phyloP scores from a whole-genome alignment of 53 echinoderm and acorn worm genomes.

The Henricia sp. region DNA sequence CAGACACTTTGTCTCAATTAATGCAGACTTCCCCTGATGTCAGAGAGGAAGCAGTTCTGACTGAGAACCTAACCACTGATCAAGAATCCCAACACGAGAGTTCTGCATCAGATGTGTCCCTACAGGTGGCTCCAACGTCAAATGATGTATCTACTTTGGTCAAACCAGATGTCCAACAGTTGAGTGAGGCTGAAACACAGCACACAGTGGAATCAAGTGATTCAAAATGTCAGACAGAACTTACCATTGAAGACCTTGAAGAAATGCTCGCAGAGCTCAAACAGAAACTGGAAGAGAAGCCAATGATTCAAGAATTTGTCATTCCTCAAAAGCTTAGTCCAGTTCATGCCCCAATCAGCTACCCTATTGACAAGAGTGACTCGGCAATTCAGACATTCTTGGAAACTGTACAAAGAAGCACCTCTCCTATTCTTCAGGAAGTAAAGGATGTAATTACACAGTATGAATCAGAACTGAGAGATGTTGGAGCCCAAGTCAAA shows the following conservation, averaged over 20 bases:
- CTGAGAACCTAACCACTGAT: conserved; percentile 34
- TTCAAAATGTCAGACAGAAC: conserved; percentile 58
- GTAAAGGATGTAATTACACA: conserved; percentile 67
- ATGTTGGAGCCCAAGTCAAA: conserved; percentile 56
- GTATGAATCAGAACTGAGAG: conserved; percentile 61
- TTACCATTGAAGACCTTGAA: conserved; percentile 67
- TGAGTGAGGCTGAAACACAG: conserved; percentile 36
- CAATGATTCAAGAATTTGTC: conserved; percentile 57
- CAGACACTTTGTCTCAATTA: conserved; percentile 16
- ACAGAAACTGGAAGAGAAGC: conserved; percentile 28
- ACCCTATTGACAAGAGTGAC: conserved; percentile 24
- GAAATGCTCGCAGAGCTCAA: conserved; percentile 49
- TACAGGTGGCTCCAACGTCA: conserved; percentile 25
- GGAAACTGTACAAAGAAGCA: conserved; percentile 65
- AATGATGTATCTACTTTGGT: conserved; percentile 25
- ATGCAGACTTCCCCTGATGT: conserved; percentile 52
- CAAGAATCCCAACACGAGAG: conserved; percentile 45
- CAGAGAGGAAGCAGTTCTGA: conserved; percentile 27
- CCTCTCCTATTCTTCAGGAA: conserved; percentile 71
- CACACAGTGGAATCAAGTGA: neutral
- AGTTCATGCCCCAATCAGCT: conserved; percentile 37
- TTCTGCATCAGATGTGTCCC: neutral
- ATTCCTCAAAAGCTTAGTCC: conserved; percentile 52
- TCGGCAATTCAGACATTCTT: conserved; percentile 57
- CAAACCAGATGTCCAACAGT: neutral